Evolutionary conservation across 2,888 invertebrate genomes (phyloP), one percentile per base, ranked within the genome.

Genomic region (Hoplodrina ambigua): DNA sequence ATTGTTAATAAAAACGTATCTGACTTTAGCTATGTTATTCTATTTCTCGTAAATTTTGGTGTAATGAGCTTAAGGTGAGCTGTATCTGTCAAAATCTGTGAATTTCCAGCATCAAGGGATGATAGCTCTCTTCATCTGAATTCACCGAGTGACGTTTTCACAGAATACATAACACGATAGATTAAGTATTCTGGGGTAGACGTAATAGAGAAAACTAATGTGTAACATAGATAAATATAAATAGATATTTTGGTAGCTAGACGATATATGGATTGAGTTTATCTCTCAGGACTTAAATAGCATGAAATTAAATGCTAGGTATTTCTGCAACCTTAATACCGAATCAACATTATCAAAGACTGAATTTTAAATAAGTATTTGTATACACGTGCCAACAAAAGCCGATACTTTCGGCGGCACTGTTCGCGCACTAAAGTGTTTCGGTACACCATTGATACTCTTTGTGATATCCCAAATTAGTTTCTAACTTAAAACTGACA

Each of bases 401-500:
- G 78, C 57, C 86, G 85, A 86, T 87, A 89, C 89, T 92, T 91
- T 91, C 85, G 89, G 88, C 91, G 89, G 85, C 90, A 90, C 91
- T 91, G 91, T 90, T 90, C 88, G 92, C 91, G 87, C 90, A 93
- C 89, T 94, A 93, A 92, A 88, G 89, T 91, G 94, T 94, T 94
- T 94, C 93, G 89, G 93, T 90, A 91, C 90, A 91, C 89, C 94
- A 94, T 94, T 92, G 93, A 94, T 92, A 91, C 91, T 93, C 93
- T 94, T 94, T 94, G 96, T 95, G 92, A 93, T 94, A 93, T 92
- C 91, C 90, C 93, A 96, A 96, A 96, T 96, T 96, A 96, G 96
- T 96, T 96, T 96, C 94, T 86, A 89, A 93, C 89, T 87, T 87
- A 88, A 94, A 95, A 94, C 88, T 89, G 92, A 90, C 93, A 85